A percentile compares a stretch with the other conserved stretches of the same genome.
phyloP scores from a whole-genome alignment of 2,888 invertebrate genomes.

The Catocala fraxini region DNA sequence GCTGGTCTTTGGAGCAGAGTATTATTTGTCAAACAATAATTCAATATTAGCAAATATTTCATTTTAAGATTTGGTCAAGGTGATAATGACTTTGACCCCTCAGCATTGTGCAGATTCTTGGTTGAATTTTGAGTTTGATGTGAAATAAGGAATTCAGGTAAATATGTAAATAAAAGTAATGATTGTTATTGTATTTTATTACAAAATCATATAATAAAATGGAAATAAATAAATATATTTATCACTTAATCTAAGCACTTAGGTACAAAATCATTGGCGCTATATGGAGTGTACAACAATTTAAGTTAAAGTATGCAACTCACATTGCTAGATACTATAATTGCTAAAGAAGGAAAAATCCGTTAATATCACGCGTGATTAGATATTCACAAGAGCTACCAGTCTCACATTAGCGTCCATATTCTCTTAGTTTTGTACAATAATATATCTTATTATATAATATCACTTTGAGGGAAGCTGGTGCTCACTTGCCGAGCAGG shows the following conservation, averaged over 20 bases:
- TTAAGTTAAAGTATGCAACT: slow-evolving; percentile 52
- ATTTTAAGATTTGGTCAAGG: too few relatives aligned
- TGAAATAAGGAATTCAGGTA: too few relatives aligned
- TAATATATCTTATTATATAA: slow-evolving; percentile 79
- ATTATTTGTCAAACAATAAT: too few relatives aligned
- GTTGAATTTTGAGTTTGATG: too few relatives aligned
- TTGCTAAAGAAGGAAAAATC: slow-evolving; percentile 55
- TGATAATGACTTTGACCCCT: too few relatives aligned
- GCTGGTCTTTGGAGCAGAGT: too few relatives aligned
- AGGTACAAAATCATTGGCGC: slow-evolving; percentile 79
- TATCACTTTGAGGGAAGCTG: slow-evolving; percentile 76
- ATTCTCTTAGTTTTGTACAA: slow-evolving; percentile 79
- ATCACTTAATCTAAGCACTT: slow-evolving; percentile 80
- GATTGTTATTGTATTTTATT: slow-evolving; percentile 71
- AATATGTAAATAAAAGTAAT: slow-evolving; percentile 21
- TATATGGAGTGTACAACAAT: slow-evolving; percentile 70
- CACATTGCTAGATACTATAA: slow-evolving; percentile 36
- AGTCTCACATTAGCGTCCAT: slow-evolving; percentile 78
- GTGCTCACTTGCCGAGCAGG: slow-evolving; percentile 94
- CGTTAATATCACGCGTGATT: slow-evolving; percentile 68
- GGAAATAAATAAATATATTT: slow-evolving; percentile 79
- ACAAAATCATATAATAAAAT: slow-evolving; percentile 80
- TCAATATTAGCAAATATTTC: too few relatives aligned
- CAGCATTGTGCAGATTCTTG: too few relatives aligned
- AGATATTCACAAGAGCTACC: slow-evolving; percentile 68